A percentile compares a stretch with the other conserved stretches of the same genome.
Evolutionary conservation across 1,140 invertebrate species (phyloP).

Genomic region (Stegodyphus mimosarum): DNA sequence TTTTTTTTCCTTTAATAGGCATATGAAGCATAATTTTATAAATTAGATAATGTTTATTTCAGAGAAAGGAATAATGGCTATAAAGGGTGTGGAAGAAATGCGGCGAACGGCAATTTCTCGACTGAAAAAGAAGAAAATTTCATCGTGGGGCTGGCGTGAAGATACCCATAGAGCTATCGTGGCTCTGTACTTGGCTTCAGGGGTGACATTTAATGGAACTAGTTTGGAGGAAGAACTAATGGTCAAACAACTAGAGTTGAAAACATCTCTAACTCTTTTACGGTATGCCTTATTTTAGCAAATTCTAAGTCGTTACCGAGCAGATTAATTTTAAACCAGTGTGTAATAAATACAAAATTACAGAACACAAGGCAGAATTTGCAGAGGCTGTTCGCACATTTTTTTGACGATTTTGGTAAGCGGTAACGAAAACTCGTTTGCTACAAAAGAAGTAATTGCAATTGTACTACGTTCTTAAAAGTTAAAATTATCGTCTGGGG

Average conservation of each 20-base stretch:
- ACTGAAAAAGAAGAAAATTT: neutral
- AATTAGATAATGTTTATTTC: neutral
- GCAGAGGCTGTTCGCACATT: too few species aligned
- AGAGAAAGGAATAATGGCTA: slow-evolving; percentile 1
- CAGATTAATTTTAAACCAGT: too few species aligned
- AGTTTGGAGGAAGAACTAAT: slow-evolving; percentile 20
- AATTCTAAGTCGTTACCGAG: too few species aligned
- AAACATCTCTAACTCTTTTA: neutral
- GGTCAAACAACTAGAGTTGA: slow-evolving; percentile 19
- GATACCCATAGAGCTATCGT: slow-evolving; percentile 4
- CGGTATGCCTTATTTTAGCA: neutral
- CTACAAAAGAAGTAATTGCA: too few species aligned
- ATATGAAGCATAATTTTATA: neutral
- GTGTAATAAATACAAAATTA: too few species aligned
- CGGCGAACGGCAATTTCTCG: neutral
- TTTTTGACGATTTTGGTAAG: too few species aligned
- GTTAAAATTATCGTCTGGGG: too few species aligned
- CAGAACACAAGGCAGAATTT: too few species aligned
- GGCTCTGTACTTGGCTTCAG: neutral
- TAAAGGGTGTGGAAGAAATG: neutral
- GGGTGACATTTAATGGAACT: neutral
- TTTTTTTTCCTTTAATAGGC: too few species aligned
- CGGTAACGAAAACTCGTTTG: too few species aligned
- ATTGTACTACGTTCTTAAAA: too few species aligned
- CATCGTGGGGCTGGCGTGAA: slow-evolving; percentile 6